phyloP scores from a whole-genome alignment of 2,113 vertebrate species.

The Larimichthys crocea region DNA sequence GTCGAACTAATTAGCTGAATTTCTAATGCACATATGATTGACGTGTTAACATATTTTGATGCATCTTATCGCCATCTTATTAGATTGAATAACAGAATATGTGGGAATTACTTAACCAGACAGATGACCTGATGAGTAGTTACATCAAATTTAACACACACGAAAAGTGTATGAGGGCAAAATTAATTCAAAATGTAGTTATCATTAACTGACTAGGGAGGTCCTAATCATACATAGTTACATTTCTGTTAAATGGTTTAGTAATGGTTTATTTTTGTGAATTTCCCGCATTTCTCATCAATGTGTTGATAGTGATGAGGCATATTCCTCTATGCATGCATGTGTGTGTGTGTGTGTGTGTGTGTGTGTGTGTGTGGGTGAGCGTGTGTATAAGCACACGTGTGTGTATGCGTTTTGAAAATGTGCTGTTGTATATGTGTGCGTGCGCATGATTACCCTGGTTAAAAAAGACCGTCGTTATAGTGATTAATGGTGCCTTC shows the following conservation, averaged over 20 bases:
- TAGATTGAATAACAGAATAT: slow-evolving; percentile 16
- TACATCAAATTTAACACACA: slow-evolving; percentile 5
- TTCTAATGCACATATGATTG: slow-evolving; percentile 57
- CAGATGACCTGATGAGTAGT: slow-evolving; percentile 9
- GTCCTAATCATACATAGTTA: slow-evolving; percentile 13
- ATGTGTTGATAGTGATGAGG: slow-evolving; percentile 50
- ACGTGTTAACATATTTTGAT: slow-evolving; percentile 32
- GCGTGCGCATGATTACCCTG: slow-evolving; percentile 77
- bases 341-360: not conserved
- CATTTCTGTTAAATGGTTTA: slow-evolving; percentile 30
- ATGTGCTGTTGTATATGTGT: slow-evolving; percentile 26
- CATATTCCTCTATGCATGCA: slow-evolving; percentile 37
- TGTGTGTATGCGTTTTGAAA: slow-evolving; percentile 38
- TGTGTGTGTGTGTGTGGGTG: not conserved
- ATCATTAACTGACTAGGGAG: slow-evolving; percentile 6
- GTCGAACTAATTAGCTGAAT: slow-evolving; percentile 62
- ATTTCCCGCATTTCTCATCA: slow-evolving; percentile 41
- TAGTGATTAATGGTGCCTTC: slow-evolving; percentile 86
- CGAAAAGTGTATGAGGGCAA: not conserved
- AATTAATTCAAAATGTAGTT: slow-evolving; percentile 6
- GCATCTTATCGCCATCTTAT: slow-evolving; percentile 25
- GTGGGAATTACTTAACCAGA: slow-evolving; percentile 25
- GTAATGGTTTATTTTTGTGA: slow-evolving; percentile 19
- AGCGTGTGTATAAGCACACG: slow-evolving; percentile 30
- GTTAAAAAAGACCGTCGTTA: slow-evolving; percentile 85